phyloP scores from a whole-genome alignment of 2,797 vertebrate genomes.

The Menidia menidia region DNA sequence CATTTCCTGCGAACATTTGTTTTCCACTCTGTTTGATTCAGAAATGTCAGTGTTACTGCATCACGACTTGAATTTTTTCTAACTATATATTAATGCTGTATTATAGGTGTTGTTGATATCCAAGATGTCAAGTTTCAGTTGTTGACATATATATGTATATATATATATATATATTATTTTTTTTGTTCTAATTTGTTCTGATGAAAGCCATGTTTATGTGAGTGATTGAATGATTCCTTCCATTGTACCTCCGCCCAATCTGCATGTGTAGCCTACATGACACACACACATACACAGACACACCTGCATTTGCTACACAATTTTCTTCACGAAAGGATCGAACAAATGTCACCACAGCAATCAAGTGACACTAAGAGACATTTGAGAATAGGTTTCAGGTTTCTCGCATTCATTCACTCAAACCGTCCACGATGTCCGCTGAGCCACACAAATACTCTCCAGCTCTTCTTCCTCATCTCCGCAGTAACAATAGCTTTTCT shows the following conservation, averaged over 20 bases:
- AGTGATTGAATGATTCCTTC: slow-evolving; percentile 23
- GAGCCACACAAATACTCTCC: slow-evolving; percentile 37
- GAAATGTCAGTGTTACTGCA: slow-evolving; percentile 87
- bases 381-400: neutral
- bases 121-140: slow-evolving; percentile 56
- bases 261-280: slow-evolving; percentile 27
- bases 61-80: slow-evolving; percentile 83
- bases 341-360: slow-evolving; percentile 15
- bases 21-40: slow-evolving; percentile 40
- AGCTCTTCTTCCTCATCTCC: slow-evolving; percentile 9
- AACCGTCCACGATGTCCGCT: slow-evolving; percentile 54
- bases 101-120: slow-evolving; percentile 61
- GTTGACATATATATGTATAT: slow-evolving; percentile 66
- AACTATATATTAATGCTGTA: slow-evolving; percentile 58
- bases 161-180: neutral
- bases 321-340: slow-evolving; percentile 3
- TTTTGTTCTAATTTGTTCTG: slow-evolving; percentile 61
- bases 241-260: slow-evolving; percentile 32
- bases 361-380: slow-evolving; percentile 48
- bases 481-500: slow-evolving; percentile 47
- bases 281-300: slow-evolving; percentile 5
- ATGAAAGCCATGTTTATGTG: slow-evolving; percentile 57
- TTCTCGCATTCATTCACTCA: slow-evolving; percentile 38
- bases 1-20: slow-evolving; percentile 47
- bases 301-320: slow-evolving; percentile 13